Conservation (phyloP, 2,113 vertebrate genomes). For the Lichenostomus cassidix region DNA sequence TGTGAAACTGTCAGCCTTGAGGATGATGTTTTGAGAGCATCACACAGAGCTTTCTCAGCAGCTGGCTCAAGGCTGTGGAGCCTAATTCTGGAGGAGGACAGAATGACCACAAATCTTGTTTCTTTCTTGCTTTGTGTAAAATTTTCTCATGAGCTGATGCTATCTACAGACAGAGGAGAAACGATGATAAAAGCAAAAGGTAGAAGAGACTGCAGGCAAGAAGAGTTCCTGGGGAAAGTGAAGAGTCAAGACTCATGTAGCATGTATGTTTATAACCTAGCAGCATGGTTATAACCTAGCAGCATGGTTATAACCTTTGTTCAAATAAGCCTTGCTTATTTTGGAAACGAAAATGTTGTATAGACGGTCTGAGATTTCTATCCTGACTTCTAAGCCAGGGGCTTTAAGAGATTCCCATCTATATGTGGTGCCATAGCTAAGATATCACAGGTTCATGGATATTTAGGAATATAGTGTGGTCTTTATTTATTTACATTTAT, state of each 20-base stretch:
- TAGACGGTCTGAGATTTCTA: neutral
- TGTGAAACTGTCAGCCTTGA: slow-evolving; percentile 20
- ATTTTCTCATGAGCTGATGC: neutral
- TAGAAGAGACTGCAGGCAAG: neutral
- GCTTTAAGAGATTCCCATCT: neutral
- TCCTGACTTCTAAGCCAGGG: neutral
- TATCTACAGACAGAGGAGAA: neutral
- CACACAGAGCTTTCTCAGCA: neutral
- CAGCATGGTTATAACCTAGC: neutral
- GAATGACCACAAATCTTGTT: neutral
- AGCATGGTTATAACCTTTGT: neutral
- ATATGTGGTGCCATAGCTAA: neutral
- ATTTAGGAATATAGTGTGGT: neutral
- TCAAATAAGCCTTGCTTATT: neutral
- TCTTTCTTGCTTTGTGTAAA: neutral
- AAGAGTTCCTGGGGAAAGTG: neutral
- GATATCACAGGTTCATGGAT: neutral
- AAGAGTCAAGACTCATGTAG: neutral
- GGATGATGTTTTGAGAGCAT: neutral
- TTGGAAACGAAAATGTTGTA: neutral
- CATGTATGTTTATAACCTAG: too few relatives aligned
- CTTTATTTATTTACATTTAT: neutral
- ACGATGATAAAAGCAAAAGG: neutral
- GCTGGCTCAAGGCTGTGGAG: neutral
- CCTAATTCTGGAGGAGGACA: neutral